Percentiles rank a stretch among this genome's conserved stretches.
phyloP scores from a whole-genome alignment of 2,113 vertebrate species.

The Promerops cafer region DNA sequence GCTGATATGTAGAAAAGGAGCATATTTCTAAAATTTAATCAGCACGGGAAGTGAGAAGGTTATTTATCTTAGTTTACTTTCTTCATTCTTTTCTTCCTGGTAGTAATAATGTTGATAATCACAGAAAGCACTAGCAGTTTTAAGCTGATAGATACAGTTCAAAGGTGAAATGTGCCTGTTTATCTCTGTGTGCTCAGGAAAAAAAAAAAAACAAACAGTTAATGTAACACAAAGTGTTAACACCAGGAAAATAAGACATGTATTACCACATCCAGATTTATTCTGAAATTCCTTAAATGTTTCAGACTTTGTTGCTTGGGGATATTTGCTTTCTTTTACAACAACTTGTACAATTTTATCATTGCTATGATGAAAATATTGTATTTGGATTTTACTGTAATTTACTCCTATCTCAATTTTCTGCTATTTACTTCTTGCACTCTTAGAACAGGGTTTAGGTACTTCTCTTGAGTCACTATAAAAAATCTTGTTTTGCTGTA shows the following conservation, averaged over 20 bases:
- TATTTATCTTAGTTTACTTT: not conserved
- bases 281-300: not conserved
- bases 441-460: not conserved
- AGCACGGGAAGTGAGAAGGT: not conserved
- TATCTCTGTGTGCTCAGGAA: not conserved
- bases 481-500: not conserved
- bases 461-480: not conserved
- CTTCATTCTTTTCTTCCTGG: not conserved
- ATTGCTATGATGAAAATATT: not conserved
- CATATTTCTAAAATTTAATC: not conserved
- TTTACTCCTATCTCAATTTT: not conserved
- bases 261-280: not conserved
- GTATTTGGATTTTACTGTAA: not conserved
- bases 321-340: not conserved
- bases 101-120: not conserved
- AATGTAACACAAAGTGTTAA: not conserved
- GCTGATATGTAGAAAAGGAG: not conserved
- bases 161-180: not conserved
- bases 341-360: not conserved
- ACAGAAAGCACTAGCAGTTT: not conserved
- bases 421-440: not conserved
- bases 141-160: not conserved
- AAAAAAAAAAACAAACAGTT: not conserved
- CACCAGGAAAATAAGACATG: not conserved
- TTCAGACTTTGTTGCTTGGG: fast-evolving